phyloP scores from a whole-genome alignment of 2,113 vertebrate species.

The Siphamia tubifer region DNA sequence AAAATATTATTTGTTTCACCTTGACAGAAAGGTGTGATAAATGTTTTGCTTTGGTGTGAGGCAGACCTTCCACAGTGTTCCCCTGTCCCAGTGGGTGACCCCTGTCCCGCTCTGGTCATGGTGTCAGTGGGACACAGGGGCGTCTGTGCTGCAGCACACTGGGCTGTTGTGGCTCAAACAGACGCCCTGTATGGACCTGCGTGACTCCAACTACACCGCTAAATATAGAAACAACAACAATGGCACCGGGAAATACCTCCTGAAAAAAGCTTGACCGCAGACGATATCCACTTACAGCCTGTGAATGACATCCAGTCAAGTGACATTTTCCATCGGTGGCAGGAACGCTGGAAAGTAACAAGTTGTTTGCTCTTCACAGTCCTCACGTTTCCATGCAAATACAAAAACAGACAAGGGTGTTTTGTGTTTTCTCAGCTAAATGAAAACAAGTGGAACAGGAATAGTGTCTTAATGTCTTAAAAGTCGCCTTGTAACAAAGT shows the following conservation, averaged over 20 bases:
- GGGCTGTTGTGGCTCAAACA: conserved; percentile 69
- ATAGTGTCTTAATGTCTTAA: too few relatives aligned
- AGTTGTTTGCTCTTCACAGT: neutral
- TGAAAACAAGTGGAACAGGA: too few relatives aligned
- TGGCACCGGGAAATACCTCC: conserved; percentile 44
- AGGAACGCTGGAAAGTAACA: conserved; percentile 11
- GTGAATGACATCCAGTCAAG: conserved; percentile 57
- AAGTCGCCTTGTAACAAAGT: too few relatives aligned
- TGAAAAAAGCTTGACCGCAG: conserved; percentile 41
- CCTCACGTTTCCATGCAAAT: too few relatives aligned
- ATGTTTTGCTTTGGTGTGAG: conserved; percentile 10
- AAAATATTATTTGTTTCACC: neutral
- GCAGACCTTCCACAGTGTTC: conserved; percentile 22
- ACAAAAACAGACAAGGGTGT: neutral
- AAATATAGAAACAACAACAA: conserved; percentile 74
- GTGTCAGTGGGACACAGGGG: conserved; percentile 61
- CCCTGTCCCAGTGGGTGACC: conserved; percentile 39
- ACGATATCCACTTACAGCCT: conserved; percentile 63
- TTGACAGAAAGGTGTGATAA: neutral
- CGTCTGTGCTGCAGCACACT: conserved; percentile 68
- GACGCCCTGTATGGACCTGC: conserved; percentile 59
- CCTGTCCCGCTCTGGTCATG: conserved; percentile 43
- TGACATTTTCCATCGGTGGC: conserved; percentile 15
- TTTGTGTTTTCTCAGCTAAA: too few relatives aligned
- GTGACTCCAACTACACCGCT: conserved; percentile 51